Conservation (phyloP, 2,888 invertebrate species). For the Nephrotoma appendiculata region DNA sequence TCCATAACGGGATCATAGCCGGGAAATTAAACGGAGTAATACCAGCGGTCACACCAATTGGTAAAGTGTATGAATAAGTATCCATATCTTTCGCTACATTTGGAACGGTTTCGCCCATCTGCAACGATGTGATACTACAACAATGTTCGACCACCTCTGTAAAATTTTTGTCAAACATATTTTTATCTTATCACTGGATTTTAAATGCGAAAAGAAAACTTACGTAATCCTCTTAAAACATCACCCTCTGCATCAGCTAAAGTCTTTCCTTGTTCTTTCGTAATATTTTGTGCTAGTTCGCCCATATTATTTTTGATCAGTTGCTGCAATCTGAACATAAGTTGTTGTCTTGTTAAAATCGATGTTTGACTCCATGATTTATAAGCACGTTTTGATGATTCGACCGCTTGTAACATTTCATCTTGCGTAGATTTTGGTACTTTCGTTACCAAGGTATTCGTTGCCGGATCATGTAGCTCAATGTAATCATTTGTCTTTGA, state of each 20-base stretch:
- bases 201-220: slow-evolving; percentile 31
- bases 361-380: slow-evolving; percentile 83
- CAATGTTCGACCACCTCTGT: slow-evolving; percentile 94
- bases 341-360: slow-evolving; percentile 80
- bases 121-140: slow-evolving; percentile 81
- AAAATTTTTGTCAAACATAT: slow-evolving; percentile 10
- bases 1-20: slow-evolving; percentile 99
- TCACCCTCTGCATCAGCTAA: slow-evolving; percentile 95
- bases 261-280: slow-evolving; percentile 95
- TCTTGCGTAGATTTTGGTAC: slow-evolving; percentile 81
- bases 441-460: slow-evolving; percentile 65
- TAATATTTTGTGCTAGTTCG: slow-evolving; percentile 81
- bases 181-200: neutral
- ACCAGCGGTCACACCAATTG: slow-evolving; percentile 77
- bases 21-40: slow-evolving; percentile 99
- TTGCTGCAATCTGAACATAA: slow-evolving; percentile 78
- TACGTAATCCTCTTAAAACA: slow-evolving; percentile 90
- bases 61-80: slow-evolving; percentile 78
- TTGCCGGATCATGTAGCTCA: slow-evolving; percentile 90
- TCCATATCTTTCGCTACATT: slow-evolving; percentile 88
- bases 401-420: slow-evolving; percentile 83
- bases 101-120: slow-evolving; percentile 82
- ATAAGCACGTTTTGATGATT: slow-evolving; percentile 65
- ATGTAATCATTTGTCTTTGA: slow-evolving; percentile 90
- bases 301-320: slow-evolving; percentile 78